Evolutionary conservation across 2,797 vertebrate genomes (phyloP), one percentile per base, ranked within the genome.

Genomic region (Chanos chanos): DNA sequence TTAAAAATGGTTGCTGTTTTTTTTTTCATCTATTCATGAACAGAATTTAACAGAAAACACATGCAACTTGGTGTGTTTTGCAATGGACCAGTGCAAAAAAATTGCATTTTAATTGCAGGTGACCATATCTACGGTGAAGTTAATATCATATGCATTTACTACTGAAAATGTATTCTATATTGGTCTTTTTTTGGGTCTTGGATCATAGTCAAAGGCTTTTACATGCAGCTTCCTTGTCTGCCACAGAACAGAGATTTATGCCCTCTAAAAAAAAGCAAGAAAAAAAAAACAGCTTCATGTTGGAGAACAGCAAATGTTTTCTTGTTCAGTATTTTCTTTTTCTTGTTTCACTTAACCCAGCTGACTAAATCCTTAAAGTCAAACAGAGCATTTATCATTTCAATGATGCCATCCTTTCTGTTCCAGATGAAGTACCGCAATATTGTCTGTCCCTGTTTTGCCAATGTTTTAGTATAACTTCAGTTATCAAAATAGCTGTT

Each of bases 301-400:
- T 64, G 22, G 7, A 56, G 50, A 65, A 64, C 74, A 15, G 45
- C 64, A 74, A 70, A 74, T 74, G 68, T 74, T 70, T 74, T 74
- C 50, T 44, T 45, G 25, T 59, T 49, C 33, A 16, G 45, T 28
- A 56, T 64, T 64, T 43, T n/a, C 13, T 48, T 34, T 8, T 52
- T 7, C 31, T 56, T 59, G 64, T 52, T 70, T 45, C 57, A 60
- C 27, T 13, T 61, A 45, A 49, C 56, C 59, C 67, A 70, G 67
- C 63, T 70, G 67, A 70, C 67, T 31, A 64, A 70, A 70, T 73
- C 67, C 55, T 64, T 64, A 54, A 70, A 70, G 64, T 70, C 64
- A 74, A 70, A 68, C 68, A 61, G 34, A 70, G 30, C 45, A 54
- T 68, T 67, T 44, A 49, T 70, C 55, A 64, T 44, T 51, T 66